A percentile compares a stretch with the other conserved stretches of the same genome.
Evolutionary conservation across 2,888 invertebrate species (phyloP).

Genomic region (Microctonus brassicae): DNA sequence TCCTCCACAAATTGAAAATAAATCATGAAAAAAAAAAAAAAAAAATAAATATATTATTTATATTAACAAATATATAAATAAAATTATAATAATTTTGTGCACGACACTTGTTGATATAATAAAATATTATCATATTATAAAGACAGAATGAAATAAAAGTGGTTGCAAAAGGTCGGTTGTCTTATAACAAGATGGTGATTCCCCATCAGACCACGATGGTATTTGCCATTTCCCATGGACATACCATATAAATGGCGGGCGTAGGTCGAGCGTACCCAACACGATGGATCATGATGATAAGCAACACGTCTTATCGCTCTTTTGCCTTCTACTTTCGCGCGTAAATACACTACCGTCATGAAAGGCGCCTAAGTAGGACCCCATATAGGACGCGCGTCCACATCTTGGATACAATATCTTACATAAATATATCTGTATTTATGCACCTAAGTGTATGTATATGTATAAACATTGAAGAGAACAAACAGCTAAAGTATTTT

Average conservation of each 20-base stretch:
- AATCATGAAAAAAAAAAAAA: neutral
- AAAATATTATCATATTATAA: neutral
- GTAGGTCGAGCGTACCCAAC: slow-evolving; percentile 51
- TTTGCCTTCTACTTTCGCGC: slow-evolving; percentile 44
- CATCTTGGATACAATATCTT: slow-evolving; percentile 1
- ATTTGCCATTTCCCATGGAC: slow-evolving; percentile 63
- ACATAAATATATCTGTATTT: neutral
- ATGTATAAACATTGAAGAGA: too few relatives aligned
- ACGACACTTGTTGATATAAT: neutral
- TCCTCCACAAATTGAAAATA: neutral
- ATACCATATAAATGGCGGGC: slow-evolving; percentile 53
- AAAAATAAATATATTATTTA: neutral
- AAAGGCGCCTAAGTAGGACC: neutral
- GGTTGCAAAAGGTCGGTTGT: slow-evolving; percentile 44
- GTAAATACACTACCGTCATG: slow-evolving; percentile 34
- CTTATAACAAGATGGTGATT: slow-evolving; percentile 44
- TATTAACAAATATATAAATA: neutral
- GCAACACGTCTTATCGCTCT: slow-evolving; percentile 41
- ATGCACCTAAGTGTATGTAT: neutral
- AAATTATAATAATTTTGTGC: too few relatives aligned
- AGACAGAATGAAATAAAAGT: neutral
- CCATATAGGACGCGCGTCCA: neutral
- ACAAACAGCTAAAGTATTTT: slow-evolving; percentile 27
- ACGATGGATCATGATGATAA: slow-evolving; percentile 61
- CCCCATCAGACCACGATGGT: slow-evolving; percentile 41